Percentiles rank a stretch among this genome's conserved stretches.
phyloP scores from a whole-genome alignment of 2,113 vertebrate genomes.

The Cynocephalus volans region DNA sequence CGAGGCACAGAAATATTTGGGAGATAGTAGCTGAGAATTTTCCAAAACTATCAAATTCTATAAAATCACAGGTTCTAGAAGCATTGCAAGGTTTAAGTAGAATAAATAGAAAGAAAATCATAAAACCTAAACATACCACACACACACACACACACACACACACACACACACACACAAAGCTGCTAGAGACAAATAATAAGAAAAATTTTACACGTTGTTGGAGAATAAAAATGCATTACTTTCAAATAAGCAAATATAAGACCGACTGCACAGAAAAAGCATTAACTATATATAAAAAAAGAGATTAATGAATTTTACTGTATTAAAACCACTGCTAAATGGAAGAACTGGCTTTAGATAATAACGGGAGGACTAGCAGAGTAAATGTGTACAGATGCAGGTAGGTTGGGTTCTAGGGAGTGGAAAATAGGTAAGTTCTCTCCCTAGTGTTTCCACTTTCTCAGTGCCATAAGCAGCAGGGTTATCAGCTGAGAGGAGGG shows the following conservation, averaged over 20 bases:
- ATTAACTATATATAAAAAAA: background rate
- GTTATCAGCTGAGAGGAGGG: background rate
- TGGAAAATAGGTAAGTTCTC: background rate
- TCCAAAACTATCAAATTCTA: background rate
- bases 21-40: background rate
- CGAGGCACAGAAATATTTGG: background rate
- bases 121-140: background rate
- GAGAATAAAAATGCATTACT: background rate
- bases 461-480: background rate
- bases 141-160: too few species aligned
- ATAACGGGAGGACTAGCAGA: background rate
- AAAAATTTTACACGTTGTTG: background rate
- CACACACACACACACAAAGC: background rate
- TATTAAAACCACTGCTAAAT: background rate
- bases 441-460: background rate
- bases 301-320: background rate
- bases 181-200: background rate
- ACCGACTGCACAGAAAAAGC: background rate
- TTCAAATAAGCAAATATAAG: background rate
- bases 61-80: background rate
- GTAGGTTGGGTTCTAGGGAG: fast-evolving
- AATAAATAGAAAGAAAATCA: background rate
- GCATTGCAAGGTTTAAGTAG: background rate
- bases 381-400: background rate
- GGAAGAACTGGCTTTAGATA: background rate